Evolutionary conservation across 2,888 invertebrate species (phyloP).

Genomic region (Rotaria socialis): DNA sequence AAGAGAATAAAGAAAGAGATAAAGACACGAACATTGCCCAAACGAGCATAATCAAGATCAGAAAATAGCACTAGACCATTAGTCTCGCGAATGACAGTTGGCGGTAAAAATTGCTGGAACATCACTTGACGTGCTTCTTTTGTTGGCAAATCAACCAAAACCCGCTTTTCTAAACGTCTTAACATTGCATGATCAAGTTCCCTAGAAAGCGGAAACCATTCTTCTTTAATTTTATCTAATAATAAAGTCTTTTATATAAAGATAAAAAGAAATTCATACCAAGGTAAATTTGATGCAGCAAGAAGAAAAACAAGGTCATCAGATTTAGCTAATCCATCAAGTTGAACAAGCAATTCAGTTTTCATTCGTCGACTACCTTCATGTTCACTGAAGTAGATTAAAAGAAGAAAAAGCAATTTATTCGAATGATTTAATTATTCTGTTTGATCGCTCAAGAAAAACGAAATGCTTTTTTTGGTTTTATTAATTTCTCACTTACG

Average conservation of each 20-base stretch:
- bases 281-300: constrained; percentile 87
- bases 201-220: constrained; percentile 60
- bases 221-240: too few relatives aligned
- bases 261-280: constrained; percentile 63
- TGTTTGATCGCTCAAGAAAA: too few relatives aligned
- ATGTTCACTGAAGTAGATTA: constrained; percentile 65
- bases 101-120: constrained; percentile 64
- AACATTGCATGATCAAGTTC: constrained; percentile 81
- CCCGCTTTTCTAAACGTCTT: constrained; percentile 78
- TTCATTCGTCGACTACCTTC: constrained; percentile 81
- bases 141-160: constrained; percentile 75
- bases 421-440: constrained; percentile 22
- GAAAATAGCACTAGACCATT: constrained; percentile 52
- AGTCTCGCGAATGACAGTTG: constrained; percentile 51
- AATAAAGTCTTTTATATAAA: too few relatives aligned
- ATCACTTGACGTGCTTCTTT: constrained; percentile 67
- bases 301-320: constrained; percentile 71
- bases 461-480: too few relatives aligned
- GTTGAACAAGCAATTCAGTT: constrained; percentile 77
- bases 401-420: background rate
- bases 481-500: constrained; percentile 46
- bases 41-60: constrained; percentile 60
- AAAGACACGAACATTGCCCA: constrained; percentile 55
- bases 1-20: background rate
- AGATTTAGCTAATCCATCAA: constrained; percentile 72